A percentile compares a stretch with the other conserved stretches of the same genome.
phyloP scores from a whole-genome alignment of 64 coral and sea anemone genomes.

The Stichodactyla helianthus region DNA sequence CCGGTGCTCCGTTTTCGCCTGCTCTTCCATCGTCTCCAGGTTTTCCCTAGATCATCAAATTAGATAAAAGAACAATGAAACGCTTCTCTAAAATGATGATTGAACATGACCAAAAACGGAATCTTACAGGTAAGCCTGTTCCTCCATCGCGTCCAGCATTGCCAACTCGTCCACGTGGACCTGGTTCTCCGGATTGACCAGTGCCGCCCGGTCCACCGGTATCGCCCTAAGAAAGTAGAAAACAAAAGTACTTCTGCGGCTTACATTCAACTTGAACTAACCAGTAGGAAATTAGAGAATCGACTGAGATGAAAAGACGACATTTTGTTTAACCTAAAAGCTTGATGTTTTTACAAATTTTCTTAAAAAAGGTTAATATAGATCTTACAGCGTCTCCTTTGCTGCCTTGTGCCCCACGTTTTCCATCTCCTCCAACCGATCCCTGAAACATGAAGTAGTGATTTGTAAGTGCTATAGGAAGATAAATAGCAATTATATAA shows the following conservation, averaged over 20 bases:
- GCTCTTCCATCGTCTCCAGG: conserved; percentile 12
- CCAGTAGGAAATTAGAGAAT: too few relatives aligned
- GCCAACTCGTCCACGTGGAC: conserved; percentile 24
- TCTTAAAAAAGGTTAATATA: not conserved
- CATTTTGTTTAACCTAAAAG: too few relatives aligned
- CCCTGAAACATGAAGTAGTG: conserved; percentile 5
- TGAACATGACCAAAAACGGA: not conserved
- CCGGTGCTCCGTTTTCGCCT: conserved; percentile 23
- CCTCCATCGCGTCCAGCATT: not conserved
- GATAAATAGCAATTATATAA: not conserved
- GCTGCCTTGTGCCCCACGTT: conserved; percentile 10
- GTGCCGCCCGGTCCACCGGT: not conserved
- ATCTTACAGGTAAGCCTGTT: not conserved
- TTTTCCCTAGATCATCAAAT: not conserved
- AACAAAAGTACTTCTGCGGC: not conserved
- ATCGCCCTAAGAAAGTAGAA: not conserved
- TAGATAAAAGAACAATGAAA: not conserved
- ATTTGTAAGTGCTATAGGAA: not conserved
- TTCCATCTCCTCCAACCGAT: not conserved
- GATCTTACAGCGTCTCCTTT: conserved; percentile 25
- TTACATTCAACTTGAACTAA: too few relatives aligned
- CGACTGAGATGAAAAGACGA: too few relatives aligned
- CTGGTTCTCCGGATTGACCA: conserved; percentile 3
- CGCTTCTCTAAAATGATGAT: not conserved
- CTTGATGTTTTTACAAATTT: too few relatives aligned